These are phyloP conservation scores for Reticulitermes speratus DNA, from an alignment of 1,140 invertebrate genomes.

Conservation along the genomic window DNA sequence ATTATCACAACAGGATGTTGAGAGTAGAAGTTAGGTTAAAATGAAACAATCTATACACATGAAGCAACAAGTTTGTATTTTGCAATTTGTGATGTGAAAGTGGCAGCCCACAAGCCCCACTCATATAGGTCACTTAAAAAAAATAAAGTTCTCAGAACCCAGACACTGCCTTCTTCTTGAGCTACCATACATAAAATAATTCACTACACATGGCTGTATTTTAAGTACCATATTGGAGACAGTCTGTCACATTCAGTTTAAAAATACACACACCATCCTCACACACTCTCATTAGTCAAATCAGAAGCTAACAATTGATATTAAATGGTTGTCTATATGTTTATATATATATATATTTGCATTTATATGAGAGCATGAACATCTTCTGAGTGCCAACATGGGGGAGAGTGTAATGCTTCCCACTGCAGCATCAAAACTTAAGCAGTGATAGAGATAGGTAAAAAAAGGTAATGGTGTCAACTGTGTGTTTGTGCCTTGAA, in stretches of 20 bases:
- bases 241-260: neutral
- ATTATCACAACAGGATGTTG: too few relatives aligned
- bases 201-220: neutral
- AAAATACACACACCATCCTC: neutral
- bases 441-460: too few relatives aligned
- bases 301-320: neutral
- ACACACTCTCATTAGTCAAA: neutral
- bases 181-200: neutral
- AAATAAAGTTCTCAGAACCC: neutral
- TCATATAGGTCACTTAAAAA: neutral
- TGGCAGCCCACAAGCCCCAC: neutral
- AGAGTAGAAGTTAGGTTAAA: neutral
- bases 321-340: neutral
- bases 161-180: neutral
- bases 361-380: neutral
- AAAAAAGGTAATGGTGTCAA: too few relatives aligned
- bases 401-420: neutral
- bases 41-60: neutral
- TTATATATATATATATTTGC: neutral
- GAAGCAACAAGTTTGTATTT: neutral
- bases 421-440: neutral
- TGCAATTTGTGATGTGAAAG: neutral
- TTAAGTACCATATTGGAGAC: neutral
- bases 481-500: too few relatives aligned
- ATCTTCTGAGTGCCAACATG: neutral